Evolutionary conservation across 2,888 invertebrate genomes (phyloP), one percentile per base, ranked within the genome.

Genomic region (Papilio demoleus): DNA sequence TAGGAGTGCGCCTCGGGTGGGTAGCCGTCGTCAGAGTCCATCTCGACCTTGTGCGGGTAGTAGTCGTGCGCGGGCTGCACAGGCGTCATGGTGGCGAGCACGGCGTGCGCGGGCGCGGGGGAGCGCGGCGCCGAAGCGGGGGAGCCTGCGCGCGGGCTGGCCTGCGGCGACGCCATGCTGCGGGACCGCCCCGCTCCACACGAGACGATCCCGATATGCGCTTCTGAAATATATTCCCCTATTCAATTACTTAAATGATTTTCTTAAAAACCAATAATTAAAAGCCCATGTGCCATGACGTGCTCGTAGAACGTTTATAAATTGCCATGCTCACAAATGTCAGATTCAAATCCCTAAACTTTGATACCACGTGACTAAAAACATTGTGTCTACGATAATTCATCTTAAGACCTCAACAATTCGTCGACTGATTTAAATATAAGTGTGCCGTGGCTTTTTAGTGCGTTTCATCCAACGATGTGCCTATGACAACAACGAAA

Each of bases 51-150:
- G 81, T 93, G 93, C 67, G 92, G 91, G 79, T 93, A 93, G 79
- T 92, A 93, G 80, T 97, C 96, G 78, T 96, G 94, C 42, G 97
- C 96, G n/a, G 96, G 97, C 77, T 90, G 91, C 74, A 97, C 97
- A 68, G 97, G 97, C 71, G 97, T 97, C 97, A 97, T 97, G 80
- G 97, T 97, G 75, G 97, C 96, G 76, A 97, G 93, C 88, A 97
- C 95, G 73, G 96, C 94, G 77, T 95, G 77, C 94, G 95, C 88
- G 92, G 94, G 84, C 93, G 96, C 94, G 88, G 95, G 94, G 56
- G 94, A 94, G 76, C 93, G 93, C 75, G 93, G 92, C 70, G 93
- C 85, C 73, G 90, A 86, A 47, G 89, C 88, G 70, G 94, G 93
- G 65, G 90, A 90, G 77, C 90, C 90, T 68, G 81, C 91, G 83